Base-by-base conservation (phyloP, 2,888 invertebrate genomes). In the Netelia inedita region DNA sequence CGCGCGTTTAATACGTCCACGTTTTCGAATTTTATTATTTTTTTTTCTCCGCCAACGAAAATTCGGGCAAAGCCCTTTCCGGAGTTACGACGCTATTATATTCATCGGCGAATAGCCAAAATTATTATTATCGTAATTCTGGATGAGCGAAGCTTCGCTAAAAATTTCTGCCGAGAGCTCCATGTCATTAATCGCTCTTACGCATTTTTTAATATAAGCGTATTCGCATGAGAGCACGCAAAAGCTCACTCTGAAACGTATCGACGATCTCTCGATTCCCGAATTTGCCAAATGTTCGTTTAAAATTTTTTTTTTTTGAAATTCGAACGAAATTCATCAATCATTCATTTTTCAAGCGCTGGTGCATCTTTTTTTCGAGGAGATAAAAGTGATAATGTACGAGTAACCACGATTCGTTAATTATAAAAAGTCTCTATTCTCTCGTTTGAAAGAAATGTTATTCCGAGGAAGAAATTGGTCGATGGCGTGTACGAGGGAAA, bases 51-150 rank as follows among this genome's bases (percentile, higher is more conserved):
- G 43, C 11, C 46, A 9, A 23, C 28, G 57, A 46, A 3, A 55
- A 43, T 68, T 46, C 16, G 41, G 14, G 16, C 3, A 43, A 46
- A 55, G 43, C 46, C 43, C 57, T 76, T 76, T 57, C 43, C 57
- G 57, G n/a, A 8, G n/a, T 8, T 35, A 35, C 35, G 35, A 35
- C 0, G 35, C 55, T 57, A 68, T 68, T 76, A 14, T 10, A 76
- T 46, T 21, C 41, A 10, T 43, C 68, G 16, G 35, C 35, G 35
- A 6, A 6, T 35, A 1, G 35, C 6, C 8, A 43, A 57, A 46
- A 46, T 46, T 46, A 23, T 53, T 68, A 68, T 68, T 57, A 21
- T 55, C 65, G 19, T 3, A 10, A 66, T 76, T 21, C 21, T 46
- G 46, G 66, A 11, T 16, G 68, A 68, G 23, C 16, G 57, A 16